These are phyloP conservation scores for Saccopteryx leptura DNA, from an alignment of 2,113 vertebrate genomes.

Conservation along the genomic window DNA sequence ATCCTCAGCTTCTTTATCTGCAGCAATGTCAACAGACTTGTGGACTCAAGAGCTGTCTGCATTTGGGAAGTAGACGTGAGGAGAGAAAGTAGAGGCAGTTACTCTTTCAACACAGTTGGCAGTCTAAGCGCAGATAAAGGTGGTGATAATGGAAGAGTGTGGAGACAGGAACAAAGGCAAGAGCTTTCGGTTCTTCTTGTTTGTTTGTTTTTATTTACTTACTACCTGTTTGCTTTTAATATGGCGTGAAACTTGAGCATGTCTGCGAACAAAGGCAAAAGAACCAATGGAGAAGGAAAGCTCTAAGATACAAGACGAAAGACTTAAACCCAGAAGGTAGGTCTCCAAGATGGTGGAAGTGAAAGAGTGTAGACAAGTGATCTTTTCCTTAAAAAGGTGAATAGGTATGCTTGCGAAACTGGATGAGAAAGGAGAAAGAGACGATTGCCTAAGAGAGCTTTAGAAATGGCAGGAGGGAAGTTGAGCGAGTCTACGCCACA, in stretches of 20 bases:
- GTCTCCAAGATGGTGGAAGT: background rate
- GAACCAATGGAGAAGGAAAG: background rate
- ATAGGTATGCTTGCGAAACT: background rate
- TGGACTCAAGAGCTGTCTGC: background rate
- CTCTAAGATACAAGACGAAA: background rate
- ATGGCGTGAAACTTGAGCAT: background rate
- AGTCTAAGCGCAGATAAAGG: background rate
- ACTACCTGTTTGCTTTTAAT: background rate
- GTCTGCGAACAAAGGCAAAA: background rate
- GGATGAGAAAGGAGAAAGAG: background rate
- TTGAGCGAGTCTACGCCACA: background rate
- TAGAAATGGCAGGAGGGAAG: conserved; percentile 37
- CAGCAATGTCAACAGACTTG: background rate
- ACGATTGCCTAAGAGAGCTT: background rate
- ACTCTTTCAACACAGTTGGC: conserved; percentile 17
- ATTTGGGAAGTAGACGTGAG: background rate
- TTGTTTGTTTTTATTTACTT: conserved; percentile 28
- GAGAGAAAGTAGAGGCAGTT: background rate
- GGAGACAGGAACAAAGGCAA: background rate
- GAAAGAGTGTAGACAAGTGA: background rate
- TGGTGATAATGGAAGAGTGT: background rate
- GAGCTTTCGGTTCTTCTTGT: background rate
- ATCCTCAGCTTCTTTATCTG: background rate
- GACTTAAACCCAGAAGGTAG: background rate
- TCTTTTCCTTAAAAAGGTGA: background rate